phyloP scores from a whole-genome alignment of 1,140 invertebrate genomes.

The Asbolus verrucosus region DNA sequence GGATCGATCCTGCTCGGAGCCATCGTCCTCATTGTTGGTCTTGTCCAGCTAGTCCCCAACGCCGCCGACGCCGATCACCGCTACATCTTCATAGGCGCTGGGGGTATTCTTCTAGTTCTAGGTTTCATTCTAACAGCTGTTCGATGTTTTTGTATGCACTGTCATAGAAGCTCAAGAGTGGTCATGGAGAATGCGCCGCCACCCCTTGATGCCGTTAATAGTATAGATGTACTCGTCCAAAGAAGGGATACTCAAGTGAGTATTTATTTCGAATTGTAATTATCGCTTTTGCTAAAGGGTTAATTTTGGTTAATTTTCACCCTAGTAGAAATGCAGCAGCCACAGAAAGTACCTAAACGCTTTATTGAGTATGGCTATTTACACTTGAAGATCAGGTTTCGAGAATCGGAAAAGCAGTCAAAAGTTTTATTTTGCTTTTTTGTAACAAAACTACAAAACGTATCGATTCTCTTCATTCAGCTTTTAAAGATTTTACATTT shows the following conservation, averaged over 20 bases:
- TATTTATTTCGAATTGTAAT: neutral
- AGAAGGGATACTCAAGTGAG: slow-evolving; percentile 63
- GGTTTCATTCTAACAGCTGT: slow-evolving; percentile 68
- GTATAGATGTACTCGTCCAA: slow-evolving; percentile 64
- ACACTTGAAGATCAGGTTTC: too few relatives aligned
- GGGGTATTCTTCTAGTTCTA: slow-evolving; percentile 71
- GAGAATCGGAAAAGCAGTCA: too few relatives aligned
- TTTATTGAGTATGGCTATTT: too few relatives aligned
- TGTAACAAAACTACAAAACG: too few relatives aligned
- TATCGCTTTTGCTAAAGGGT: slow-evolving; percentile 9
- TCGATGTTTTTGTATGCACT: slow-evolving; percentile 63
- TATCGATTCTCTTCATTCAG: too few relatives aligned
- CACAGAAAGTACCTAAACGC: too few relatives aligned
- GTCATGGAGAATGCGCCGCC: slow-evolving; percentile 59
- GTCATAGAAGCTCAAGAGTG: slow-evolving; percentile 55
- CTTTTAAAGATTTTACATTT: too few relatives aligned
- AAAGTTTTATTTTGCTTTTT: too few relatives aligned
- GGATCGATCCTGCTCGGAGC: slow-evolving; percentile 80
- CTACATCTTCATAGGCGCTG: slow-evolving; percentile 76
- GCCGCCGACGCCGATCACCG: slow-evolving; percentile 82
- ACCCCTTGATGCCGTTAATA: slow-evolving; percentile 61
- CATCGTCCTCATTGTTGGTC: slow-evolving; percentile 81
- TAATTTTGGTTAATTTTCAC: slow-evolving; percentile 8
- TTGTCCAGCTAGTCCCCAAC: slow-evolving; percentile 84
- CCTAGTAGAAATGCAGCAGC: too few relatives aligned